phyloP scores from a whole-genome alignment of 2,888 invertebrate genomes.

The Parnassius mnemosyne region DNA sequence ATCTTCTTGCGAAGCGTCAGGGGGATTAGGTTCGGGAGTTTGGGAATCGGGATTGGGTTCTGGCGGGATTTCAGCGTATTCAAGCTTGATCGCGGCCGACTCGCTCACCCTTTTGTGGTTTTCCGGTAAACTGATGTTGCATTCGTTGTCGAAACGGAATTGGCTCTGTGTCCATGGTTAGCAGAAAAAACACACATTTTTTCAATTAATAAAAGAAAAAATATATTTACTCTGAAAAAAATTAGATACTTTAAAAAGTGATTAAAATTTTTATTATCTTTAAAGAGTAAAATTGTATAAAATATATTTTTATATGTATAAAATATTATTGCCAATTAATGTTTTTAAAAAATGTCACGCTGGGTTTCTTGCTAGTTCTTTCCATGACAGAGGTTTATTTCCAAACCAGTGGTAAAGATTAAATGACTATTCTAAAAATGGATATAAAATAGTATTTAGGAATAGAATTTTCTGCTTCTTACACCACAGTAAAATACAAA shows the following conservation, averaged over 20 bases:
- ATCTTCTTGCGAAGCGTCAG: slow-evolving; percentile 56
- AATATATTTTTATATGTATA: no score
- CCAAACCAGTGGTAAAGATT: no score
- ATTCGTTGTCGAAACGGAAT: slow-evolving; percentile 99
- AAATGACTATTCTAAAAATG: no score
- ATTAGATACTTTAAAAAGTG: no score
- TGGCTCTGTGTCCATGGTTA: slow-evolving; percentile 90
- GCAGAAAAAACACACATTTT: slow-evolving; percentile 55
- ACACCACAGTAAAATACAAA: not conserved
- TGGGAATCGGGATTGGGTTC: slow-evolving; percentile 42
- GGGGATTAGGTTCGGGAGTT: slow-evolving; percentile 45
- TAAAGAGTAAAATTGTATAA: no score
- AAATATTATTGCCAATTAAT: no score
- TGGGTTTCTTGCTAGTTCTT: no score
- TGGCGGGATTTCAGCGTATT: slow-evolving; percentile 48
- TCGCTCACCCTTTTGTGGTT: slow-evolving; percentile 98
- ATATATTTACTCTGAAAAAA: not conserved
- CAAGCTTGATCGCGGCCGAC: slow-evolving; percentile 69
- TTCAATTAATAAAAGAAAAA: slow-evolving; percentile 15
- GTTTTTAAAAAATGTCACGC: no score
- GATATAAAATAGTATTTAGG: no score
- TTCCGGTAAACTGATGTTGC: slow-evolving; percentile 97
- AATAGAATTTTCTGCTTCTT: not conserved
- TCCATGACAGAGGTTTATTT: no score
- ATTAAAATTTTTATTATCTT: no score